Percentiles rank a stretch among this genome's conserved stretches.
These are phyloP conservation scores for Chirona hameri DNA, from an alignment of 2,888 invertebrate species.

Conservation along the genomic window DNA sequence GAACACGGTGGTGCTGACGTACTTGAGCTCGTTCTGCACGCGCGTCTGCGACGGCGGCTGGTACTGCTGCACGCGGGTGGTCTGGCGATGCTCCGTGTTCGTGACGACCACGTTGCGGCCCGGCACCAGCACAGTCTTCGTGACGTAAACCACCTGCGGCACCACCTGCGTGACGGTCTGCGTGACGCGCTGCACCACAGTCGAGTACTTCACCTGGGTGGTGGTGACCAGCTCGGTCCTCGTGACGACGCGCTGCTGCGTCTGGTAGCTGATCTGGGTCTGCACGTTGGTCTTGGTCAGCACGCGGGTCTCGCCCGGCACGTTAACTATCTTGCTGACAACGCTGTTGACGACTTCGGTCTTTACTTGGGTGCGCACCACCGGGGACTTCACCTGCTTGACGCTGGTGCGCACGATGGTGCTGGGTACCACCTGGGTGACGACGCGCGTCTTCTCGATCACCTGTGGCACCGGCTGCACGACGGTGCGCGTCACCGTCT, in stretches of 20 bases:
- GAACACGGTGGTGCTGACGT: neutral
- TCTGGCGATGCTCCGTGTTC: conserved; percentile 33
- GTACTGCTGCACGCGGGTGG: conserved; percentile 33
- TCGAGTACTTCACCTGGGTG: conserved; percentile 32
- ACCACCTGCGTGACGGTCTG: conserved; percentile 33
- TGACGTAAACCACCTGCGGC: conserved; percentile 35
- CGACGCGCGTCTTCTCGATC: neutral
- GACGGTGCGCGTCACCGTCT: neutral
- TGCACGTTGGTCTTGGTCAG: neutral
- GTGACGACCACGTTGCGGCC: conserved; percentile 34
- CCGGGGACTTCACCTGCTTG: too few species aligned
- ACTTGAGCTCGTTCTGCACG: conserved; percentile 33
- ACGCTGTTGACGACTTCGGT: neutral
- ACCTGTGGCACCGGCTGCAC: neutral
- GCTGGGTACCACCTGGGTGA: neutral
- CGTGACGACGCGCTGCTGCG: too few species aligned
- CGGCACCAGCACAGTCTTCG: conserved; percentile 33
- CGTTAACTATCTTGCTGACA: neutral
- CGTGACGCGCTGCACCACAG: conserved; percentile 32
- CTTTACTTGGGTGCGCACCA: neutral
- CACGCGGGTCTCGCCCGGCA: neutral
- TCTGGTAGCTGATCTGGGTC: neutral
- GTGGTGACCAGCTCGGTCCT: neutral
- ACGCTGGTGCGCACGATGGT: neutral
- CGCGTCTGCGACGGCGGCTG: conserved; percentile 35